Evolutionary conservation across 1,140 invertebrate species (phyloP).

Genomic region (Maniola jurtina): DNA sequence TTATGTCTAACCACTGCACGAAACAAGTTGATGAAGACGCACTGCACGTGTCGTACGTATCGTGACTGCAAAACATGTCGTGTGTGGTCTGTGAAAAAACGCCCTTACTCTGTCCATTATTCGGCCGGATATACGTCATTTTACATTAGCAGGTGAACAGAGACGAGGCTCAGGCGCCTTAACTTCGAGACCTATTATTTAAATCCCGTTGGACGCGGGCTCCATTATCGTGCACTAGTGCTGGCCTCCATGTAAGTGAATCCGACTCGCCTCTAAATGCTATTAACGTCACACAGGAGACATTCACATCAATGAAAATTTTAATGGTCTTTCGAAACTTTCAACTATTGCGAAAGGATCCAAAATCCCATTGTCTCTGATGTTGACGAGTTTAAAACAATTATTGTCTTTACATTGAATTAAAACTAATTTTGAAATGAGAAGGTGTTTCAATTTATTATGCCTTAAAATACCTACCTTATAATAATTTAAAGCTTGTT

Average conservation of each 20-base stretch:
- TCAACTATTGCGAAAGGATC: conserved; percentile 4
- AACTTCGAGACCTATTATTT: conserved; percentile 44
- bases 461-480: no score
- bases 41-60: no score
- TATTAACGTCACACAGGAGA: conserved; percentile 24
- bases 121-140: conserved; percentile 34
- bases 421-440: background rate
- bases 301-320: conserved; percentile 27
- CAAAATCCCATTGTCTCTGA: background rate
- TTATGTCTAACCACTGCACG: no score
- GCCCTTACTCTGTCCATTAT: conserved; percentile 6
- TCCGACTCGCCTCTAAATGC: conserved; percentile 26
- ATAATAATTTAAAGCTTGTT: no score
- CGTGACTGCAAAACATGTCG: no score
- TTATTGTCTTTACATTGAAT: background rate
- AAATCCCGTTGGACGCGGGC: conserved; percentile 42
- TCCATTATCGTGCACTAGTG: conserved; percentile 37
- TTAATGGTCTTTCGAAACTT: conserved; percentile 5
- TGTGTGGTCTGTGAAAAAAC: no score
- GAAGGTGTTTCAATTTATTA: background rate
- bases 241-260: conserved; percentile 33
- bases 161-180: conserved; percentile 29
- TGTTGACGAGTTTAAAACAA: background rate
- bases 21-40: no score
- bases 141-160: conserved; percentile 39